Conservation (phyloP, 2,888 invertebrate species). For the Allolobophora icterica region DNA sequence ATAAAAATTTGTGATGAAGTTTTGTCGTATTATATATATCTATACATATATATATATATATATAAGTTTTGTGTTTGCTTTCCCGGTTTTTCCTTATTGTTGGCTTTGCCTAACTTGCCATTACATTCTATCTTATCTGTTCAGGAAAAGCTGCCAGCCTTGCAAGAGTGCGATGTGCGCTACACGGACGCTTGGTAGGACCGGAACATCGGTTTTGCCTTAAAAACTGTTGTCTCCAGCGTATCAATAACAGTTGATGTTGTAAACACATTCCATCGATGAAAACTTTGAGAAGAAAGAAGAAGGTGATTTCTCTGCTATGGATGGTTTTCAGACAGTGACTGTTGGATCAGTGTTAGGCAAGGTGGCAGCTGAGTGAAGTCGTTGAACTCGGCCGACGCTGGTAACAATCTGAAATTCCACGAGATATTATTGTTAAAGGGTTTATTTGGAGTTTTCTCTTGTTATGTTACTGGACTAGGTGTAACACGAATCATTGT, state of each 20-base stretch:
- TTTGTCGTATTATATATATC: no score
- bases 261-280: neutral
- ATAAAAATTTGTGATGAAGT: no score
- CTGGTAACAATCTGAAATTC: neutral
- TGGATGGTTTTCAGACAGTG: neutral
- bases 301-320: neutral
- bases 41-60: no score
- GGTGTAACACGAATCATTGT: neutral
- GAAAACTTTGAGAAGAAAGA: neutral
- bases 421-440: neutral
- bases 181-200: conserved; percentile 81
- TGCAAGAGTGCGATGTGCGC: conserved; percentile 81
- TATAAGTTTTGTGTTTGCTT: no score
- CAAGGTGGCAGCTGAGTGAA: neutral
- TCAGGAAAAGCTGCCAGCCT: conserved; percentile 74
- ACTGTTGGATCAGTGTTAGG: neutral
- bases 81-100: no score
- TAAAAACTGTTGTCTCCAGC: neutral
- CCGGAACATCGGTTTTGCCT: neutral
- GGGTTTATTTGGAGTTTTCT: neutral
- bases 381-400: neutral
- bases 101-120: no score
- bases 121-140: neutral
- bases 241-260: neutral
- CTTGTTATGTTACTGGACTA: neutral